Evolutionary conservation across 2,888 invertebrate genomes (phyloP), one percentile per base, ranked within the genome.

Genomic region (Caprella mutica): DNA sequence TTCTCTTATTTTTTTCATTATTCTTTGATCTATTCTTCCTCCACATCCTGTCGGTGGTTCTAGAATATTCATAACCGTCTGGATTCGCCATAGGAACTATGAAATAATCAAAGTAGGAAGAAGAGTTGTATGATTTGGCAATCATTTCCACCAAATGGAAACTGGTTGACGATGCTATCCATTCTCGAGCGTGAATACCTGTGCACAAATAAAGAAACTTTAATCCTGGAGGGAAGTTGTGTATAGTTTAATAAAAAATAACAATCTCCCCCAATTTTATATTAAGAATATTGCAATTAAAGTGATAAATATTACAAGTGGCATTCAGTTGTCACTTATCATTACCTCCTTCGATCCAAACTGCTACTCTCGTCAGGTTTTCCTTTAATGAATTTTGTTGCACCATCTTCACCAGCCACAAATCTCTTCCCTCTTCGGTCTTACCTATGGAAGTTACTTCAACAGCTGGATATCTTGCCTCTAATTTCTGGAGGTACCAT

Each of bases 41-140:
- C 65, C 61, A 65, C 30, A 61, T 19, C 29, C 65, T 43, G 43
- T 65, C 44, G n/a, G 17, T 21, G 12, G 55, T 56, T 46, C 56
- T 50, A 0, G 87, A 83, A 72, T 86, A 87, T 69, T 85, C 89
- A 70, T 92, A 93, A 2, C 92, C 89, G 70, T 92, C 86, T 5
- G 88, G 88, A 72, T 88, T 87, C 56, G 82, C 72, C 23, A 86
- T 79, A 9, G 86, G 84, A 9, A 84, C 75, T 54, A 88, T 76
- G 69, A 83, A 84, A 68, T 81, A 84, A 68, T 91, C 81, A 3
- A 56, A n/a, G 23, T 26, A 21, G 19, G 23, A 21, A 8, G 29
- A 24, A 12, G 9, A n/a, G 30, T 35, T 21, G 5, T 33, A 30
- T 14, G 44, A 42, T 4, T 27, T 30, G 3, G 24, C 42, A 1